These are phyloP conservation scores for Tragelaphus buxtoni DNA, from an alignment of 2,113 vertebrate genomes.

Conservation along the genomic window DNA sequence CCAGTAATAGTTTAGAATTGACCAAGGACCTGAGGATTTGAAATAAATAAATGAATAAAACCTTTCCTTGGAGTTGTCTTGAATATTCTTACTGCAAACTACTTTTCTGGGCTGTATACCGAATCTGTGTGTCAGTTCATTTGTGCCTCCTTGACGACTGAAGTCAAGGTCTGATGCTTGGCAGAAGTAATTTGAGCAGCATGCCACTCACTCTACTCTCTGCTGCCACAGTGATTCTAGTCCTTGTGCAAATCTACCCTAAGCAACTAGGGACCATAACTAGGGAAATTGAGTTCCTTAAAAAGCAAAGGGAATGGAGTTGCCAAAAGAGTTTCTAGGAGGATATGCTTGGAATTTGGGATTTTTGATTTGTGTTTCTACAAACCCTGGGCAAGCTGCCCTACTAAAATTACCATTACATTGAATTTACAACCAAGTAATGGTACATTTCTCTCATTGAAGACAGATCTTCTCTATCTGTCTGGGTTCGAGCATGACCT, in stretches of 20 bases:
- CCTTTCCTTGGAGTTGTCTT: not conserved
- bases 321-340: constrained; percentile 63
- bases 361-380: constrained; percentile 59
- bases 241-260: constrained; percentile 22
- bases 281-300: constrained; percentile 39
- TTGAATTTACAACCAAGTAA: constrained; percentile 69
- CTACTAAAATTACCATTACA: constrained; percentile 63
- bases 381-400: constrained; percentile 60
- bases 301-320: constrained; percentile 34
- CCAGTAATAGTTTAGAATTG: not conserved
- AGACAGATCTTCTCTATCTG: constrained; percentile 62
- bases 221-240: constrained; percentile 44
- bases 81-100: not conserved
- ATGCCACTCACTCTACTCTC: constrained; percentile 21
- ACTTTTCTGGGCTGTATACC: not conserved
- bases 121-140: not conserved
- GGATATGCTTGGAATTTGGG: constrained; percentile 52
- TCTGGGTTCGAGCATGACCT: constrained; percentile 45
- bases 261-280: not conserved
- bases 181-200: not conserved
- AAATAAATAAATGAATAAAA: not conserved
- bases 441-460: constrained; percentile 56
- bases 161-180: not conserved
- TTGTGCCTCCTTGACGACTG: not conserved
- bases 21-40: not conserved